phyloP scores from a whole-genome alignment of 1,140 invertebrate species.

The Brachionus paranguensis region DNA sequence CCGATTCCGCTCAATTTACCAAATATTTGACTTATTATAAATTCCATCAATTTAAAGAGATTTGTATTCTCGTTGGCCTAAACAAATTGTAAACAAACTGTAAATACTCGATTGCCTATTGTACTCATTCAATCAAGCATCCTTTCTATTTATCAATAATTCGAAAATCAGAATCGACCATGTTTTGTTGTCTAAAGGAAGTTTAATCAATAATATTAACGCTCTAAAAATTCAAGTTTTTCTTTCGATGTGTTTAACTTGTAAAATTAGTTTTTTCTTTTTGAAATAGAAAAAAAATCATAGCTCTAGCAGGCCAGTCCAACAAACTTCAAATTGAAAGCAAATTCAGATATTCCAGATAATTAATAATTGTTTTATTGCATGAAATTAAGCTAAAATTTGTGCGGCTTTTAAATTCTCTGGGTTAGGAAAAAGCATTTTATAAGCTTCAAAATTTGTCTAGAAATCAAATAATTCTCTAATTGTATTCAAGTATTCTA shows the following conservation, averaged over 20 bases:
- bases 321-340: background rate
- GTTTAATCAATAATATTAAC: conserved; percentile 13
- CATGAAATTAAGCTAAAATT: conserved; percentile 11
- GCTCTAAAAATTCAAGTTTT: background rate
- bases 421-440: background rate
- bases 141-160: background rate
- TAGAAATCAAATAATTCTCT: background rate
- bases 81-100: background rate
- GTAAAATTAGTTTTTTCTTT: background rate
- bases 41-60: background rate
- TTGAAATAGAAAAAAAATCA: background rate
- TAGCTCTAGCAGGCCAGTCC: background rate
- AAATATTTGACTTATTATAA: background rate
- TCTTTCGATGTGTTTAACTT: background rate
- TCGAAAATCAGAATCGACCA: background rate
- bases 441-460: background rate
- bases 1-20: background rate
- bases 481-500: background rate
- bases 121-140: background rate
- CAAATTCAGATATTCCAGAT: conserved; percentile 2
- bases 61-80: background rate
- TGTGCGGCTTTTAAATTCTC: background rate
- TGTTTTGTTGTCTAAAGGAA: conserved; percentile 16
- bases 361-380: conserved; percentile 35
- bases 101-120: background rate